phyloP scores from a whole-genome alignment of 2,797 vertebrate species.

The Notolepis coatsorum region DNA sequence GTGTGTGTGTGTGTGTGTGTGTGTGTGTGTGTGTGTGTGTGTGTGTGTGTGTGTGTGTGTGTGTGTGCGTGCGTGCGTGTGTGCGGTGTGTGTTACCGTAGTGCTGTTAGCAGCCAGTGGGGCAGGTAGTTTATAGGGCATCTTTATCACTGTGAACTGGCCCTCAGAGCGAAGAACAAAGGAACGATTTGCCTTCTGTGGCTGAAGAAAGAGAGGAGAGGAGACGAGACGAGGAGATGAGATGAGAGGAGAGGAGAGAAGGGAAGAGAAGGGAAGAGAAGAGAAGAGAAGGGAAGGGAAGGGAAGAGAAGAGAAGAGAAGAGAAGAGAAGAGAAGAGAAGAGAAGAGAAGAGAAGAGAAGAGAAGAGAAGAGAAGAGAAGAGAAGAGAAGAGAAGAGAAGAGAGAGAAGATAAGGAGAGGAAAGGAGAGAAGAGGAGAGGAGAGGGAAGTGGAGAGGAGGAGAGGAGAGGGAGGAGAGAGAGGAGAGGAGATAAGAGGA shows the following conservation, averaged over 20 bases:
- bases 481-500: conserved; percentile 9
- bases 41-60: background rate
- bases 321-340: background rate
- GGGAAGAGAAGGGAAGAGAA: background rate
- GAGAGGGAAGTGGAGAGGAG: background rate
- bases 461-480: background rate
- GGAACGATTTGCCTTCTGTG: conserved; percentile 8
- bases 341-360: background rate
- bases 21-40: background rate
- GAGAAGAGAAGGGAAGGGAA: conserved; percentile 30
- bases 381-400: background rate
- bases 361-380: background rate
- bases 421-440: background rate
- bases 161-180: conserved; percentile 38
- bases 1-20: background rate
- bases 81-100: background rate
- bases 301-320: conserved; percentile 4
- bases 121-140: background rate
- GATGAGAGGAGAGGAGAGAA: conserved; percentile 4
- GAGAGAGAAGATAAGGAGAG: background rate
- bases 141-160: background rate
- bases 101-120: background rate
- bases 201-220: conserved; percentile 5
- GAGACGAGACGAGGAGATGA: background rate
- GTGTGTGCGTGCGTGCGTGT: background rate